Base-by-base conservation (phyloP, 2,888 invertebrate species). In the Ramazzottius varieornatus region DNA sequence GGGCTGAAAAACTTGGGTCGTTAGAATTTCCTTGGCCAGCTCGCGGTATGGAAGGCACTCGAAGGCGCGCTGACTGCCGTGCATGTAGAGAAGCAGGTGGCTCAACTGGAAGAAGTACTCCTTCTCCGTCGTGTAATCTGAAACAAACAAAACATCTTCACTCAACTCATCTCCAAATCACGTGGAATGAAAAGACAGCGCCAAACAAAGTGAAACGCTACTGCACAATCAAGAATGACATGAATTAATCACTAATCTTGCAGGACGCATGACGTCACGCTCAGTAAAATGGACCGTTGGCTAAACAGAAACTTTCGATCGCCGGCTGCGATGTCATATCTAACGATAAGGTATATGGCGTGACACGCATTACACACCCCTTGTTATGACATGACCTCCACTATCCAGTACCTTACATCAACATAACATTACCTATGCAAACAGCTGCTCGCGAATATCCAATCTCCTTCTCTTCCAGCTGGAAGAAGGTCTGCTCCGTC, bases 1-100 rank as follows among this genome's bases (percentile, higher is more conserved):
- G 0, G 78, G 78, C 40, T 77, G 68, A 65, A 80, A 72, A 40
- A 80, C 70, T 63, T 74, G 73, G 68, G 74, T 75, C 32, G 77
- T 75, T 67, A 77, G 66, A 64, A 74, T 72, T 69, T 75, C 75
- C 74, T 75, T 54, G 29, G 54, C 54, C 54, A 54, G 54, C 29
- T 54, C 54, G n/a, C 54, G 54, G 54, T 54, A 54, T 13, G 54
- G 54, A 54, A 54, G 54, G 29, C 54, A 54, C 24, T 54, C 54
- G 29, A 54, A 54, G 54, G 16, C 24, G 20, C 54, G 54, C 16
- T 54, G 54, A 54, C 54, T 54, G 8, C 54, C 54, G 54, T 54
- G 54, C 54, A 54, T 54, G 29, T 54, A 54, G 8, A 54, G 16
- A 4, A 54, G 29, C 29, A 16, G 54, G 29, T 54, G 54, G 24